These are phyloP conservation scores for Linurgus olivaceus DNA, from an alignment of 2,797 vertebrate genomes.

Conservation along the genomic window DNA sequence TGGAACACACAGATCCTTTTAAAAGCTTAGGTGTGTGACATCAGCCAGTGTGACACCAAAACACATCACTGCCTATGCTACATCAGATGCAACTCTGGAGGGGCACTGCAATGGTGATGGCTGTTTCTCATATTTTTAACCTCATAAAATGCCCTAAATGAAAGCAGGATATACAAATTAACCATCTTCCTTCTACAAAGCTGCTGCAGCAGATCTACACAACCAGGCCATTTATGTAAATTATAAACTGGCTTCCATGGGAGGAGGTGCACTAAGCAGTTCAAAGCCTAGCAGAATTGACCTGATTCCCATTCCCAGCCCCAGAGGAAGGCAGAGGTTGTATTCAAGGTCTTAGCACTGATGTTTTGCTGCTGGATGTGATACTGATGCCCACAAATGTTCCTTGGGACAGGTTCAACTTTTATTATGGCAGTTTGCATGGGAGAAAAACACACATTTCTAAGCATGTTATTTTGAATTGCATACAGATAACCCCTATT, in stretches of 20 bases:
- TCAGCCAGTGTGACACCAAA: not conserved
- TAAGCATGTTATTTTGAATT: not conserved
- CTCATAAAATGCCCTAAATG: not conserved
- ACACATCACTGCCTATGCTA: not conserved
- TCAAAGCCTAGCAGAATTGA: not conserved
- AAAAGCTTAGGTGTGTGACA: rapidly evolving
- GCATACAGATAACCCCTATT: not conserved
- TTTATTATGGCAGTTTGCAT: not conserved
- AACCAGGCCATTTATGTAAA: not conserved
- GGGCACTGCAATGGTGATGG: rapidly evolving
- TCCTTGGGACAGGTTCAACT: not conserved
- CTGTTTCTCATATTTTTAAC: not conserved
- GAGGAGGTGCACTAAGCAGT: not conserved
- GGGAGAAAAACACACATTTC: not conserved
- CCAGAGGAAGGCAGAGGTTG: not conserved
- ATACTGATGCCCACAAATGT: not conserved
- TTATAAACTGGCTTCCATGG: not conserved
- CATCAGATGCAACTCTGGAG: not conserved
- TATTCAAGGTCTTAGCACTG: not conserved
- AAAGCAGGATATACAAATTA: not conserved
- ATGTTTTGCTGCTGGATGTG: not conserved
- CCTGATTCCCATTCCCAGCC: not conserved
- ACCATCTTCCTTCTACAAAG: not conserved
- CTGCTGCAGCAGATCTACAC: not conserved
- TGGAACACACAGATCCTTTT: not conserved